Evolutionary conservation across 2,797 vertebrate genomes (phyloP).

Genomic region (Euphonia xanthogaster): DNA sequence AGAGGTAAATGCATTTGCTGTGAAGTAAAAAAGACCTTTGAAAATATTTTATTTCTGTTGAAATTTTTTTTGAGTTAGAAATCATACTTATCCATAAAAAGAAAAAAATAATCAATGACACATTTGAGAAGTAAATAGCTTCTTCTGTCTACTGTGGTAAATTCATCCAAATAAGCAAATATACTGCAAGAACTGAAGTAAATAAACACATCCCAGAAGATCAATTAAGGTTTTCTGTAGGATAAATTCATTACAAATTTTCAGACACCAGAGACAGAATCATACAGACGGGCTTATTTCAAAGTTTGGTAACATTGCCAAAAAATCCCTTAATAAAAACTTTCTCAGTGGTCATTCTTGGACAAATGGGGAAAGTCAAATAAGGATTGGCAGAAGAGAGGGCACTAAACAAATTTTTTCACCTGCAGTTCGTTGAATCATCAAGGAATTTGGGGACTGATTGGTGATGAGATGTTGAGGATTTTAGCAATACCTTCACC

Average conservation of each 20-base stretch:
- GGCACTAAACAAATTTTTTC: background rate
- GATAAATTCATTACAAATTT: background rate
- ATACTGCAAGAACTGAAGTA: background rate
- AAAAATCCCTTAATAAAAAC: background rate
- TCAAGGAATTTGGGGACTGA: background rate
- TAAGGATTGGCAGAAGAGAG: background rate
- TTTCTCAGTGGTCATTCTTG: background rate
- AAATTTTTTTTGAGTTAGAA: background rate
- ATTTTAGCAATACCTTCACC: background rate
- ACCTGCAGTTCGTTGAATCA: background rate
- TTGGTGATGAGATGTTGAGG: background rate
- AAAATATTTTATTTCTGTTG: background rate
- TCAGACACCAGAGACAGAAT: background rate
- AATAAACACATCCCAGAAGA: background rate
- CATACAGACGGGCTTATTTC: background rate
- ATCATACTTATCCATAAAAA: background rate
- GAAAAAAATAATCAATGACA: background rate
- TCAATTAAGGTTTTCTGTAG: background rate
- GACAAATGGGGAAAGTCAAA: background rate
- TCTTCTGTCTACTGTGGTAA: background rate
- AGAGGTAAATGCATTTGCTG: background rate
- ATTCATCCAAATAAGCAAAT: background rate
- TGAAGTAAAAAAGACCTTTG: background rate
- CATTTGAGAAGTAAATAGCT: background rate
- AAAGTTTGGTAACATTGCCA: background rate